Conservation (phyloP, 1,140 invertebrate species). For the Aporrectodea caliginosa region DNA sequence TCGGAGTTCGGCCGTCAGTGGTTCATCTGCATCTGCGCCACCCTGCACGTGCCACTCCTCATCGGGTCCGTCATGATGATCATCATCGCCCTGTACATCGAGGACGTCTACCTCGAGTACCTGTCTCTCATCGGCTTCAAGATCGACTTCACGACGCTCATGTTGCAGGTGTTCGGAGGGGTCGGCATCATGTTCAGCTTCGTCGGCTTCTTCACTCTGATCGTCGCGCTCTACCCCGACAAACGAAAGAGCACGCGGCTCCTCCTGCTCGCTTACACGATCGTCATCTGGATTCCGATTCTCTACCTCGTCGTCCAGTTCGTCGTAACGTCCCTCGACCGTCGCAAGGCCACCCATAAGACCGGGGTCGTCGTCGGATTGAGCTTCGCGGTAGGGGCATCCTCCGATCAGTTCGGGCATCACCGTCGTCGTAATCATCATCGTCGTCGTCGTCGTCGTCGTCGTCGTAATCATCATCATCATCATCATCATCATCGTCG, state of each 20-base stretch:
- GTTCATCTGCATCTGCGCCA: neutral
- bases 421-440: neutral
- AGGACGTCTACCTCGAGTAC: neutral
- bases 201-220: neutral
- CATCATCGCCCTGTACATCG: neutral
- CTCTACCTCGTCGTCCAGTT: too few relatives aligned
- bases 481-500: neutral
- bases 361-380: neutral
- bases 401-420: neutral
- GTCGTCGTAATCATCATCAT: neutral
- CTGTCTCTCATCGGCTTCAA: neutral
- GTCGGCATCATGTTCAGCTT: neutral
- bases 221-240: neutral
- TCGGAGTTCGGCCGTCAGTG: neutral
- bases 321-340: neutral
- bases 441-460: neutral
- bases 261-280: neutral
- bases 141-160: neutral
- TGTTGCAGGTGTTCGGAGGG: neutral
- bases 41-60: neutral
- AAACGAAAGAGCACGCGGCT: neutral
- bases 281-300: slow-evolving; percentile 1
- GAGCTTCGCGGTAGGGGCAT: neutral
- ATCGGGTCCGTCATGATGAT: neutral
- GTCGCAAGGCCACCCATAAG: neutral